phyloP scores from a whole-genome alignment of 92 coral and sea anemone species.

The Isaurus tuberculatus region DNA sequence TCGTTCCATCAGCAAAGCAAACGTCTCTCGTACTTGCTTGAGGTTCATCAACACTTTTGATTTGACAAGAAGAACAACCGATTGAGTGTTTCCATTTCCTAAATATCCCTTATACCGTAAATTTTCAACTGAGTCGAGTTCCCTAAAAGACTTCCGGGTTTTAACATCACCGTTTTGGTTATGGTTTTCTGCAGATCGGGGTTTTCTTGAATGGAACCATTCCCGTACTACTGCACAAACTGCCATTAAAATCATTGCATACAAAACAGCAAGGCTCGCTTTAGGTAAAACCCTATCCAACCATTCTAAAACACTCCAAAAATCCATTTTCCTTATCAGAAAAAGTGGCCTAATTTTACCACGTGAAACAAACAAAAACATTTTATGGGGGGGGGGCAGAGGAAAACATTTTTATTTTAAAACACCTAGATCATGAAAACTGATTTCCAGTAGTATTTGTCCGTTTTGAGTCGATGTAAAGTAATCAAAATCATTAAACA shows the following conservation, averaged over 20 bases:
- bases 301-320: constrained; percentile 68
- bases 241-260: constrained; percentile 64
- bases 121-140: constrained; percentile 23
- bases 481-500: neutral
- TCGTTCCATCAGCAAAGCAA: neutral
- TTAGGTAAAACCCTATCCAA: constrained; percentile 60
- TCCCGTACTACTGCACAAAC: constrained; percentile 37
- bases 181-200: neutral
- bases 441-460: neutral
- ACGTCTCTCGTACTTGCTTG: constrained; percentile 5
- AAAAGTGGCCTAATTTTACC: neutral
- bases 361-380: neutral
- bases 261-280: constrained; percentile 71
- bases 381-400: neutral
- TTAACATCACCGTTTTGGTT: neutral
- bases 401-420: neutral
- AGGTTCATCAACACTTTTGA: constrained; percentile 10
- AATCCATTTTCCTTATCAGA: neutral
- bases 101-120: constrained; percentile 1
- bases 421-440: neutral
- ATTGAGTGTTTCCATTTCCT: neutral
- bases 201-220: neutral
- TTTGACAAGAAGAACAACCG: constrained; percentile 26
- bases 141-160: neutral
- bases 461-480: neutral